Evolutionary conservation across 2,797 vertebrate species (phyloP).

Genomic region (Ceryle rudis): DNA sequence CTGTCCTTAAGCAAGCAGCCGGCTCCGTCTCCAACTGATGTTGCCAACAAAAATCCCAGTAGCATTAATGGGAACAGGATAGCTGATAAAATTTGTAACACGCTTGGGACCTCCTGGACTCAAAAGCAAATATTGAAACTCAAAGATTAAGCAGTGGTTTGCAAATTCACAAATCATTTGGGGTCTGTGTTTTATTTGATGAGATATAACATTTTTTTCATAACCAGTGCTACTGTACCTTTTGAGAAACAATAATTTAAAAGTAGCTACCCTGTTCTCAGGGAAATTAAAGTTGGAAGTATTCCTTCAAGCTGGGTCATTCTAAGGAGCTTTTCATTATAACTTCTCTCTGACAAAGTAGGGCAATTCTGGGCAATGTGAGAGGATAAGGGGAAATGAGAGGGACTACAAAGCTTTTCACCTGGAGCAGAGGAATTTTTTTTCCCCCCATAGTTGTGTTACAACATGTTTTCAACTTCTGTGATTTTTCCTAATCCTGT

Average conservation of each 20-base stretch:
- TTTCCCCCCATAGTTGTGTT: not conserved
- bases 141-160: not conserved
- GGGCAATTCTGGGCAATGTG: not conserved
- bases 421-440: not conserved
- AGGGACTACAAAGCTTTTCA: conserved; percentile 23
- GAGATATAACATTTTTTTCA: not conserved
- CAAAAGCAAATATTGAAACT: not conserved
- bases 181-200: not conserved
- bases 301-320: not conserved
- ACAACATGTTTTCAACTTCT: conserved; percentile 41
- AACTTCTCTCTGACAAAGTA: not conserved
- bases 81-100: not conserved
- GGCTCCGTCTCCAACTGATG: not conserved
- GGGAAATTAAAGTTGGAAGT: not conserved
- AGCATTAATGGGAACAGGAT: not conserved
- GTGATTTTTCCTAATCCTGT: conserved; percentile 46
- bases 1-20: not conserved
- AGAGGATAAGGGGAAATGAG: conserved; percentile 10
- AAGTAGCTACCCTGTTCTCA: not conserved
- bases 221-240: not conserved
- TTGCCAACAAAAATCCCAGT: not conserved
- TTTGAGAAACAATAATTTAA: not conserved
- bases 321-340: not conserved
- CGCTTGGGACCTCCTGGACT: not conserved
- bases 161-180: not conserved